Conservation (phyloP, 1,140 invertebrate genomes). For the Aphelenchoides fujianensis region DNA sequence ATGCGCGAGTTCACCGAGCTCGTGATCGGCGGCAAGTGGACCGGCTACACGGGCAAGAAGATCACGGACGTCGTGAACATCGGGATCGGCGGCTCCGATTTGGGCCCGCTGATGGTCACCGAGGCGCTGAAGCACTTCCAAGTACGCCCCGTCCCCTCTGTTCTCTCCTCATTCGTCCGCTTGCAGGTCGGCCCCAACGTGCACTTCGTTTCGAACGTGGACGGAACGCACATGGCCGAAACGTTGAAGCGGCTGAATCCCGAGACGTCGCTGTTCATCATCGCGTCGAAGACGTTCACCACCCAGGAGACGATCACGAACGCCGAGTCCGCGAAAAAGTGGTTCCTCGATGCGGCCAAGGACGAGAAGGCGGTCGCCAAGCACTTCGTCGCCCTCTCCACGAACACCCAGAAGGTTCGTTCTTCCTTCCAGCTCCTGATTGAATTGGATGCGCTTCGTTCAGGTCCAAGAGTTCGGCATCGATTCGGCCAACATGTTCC, state of each 20-base stretch:
- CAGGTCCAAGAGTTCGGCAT: constrained; percentile 97
- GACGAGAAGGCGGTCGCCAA: constrained; percentile 80
- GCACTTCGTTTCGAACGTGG: constrained; percentile 98
- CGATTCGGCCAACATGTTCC: constrained; percentile 94
- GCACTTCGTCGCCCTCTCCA: constrained; percentile 97
- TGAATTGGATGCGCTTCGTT: constrained; percentile 58
- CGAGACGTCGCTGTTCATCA: constrained; percentile 92
- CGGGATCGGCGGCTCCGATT: constrained; percentile 97
- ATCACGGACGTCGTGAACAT: constrained; percentile 99
- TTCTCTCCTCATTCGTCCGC: constrained; percentile 16
- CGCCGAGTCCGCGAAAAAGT: constrained; percentile 88
- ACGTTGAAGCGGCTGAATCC: constrained; percentile 81
- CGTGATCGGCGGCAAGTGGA: constrained; percentile 74
- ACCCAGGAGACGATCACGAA: constrained; percentile 99
- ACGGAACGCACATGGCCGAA: constrained; percentile 94
- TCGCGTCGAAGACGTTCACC: constrained; percentile 98
- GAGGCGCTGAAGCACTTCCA: constrained; percentile 88
- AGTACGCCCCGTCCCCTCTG: constrained; percentile 61
- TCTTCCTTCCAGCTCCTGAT: constrained; percentile 21
- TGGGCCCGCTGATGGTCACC: constrained; percentile 97
- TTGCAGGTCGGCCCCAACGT: constrained; percentile 81
- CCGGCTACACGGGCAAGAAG: constrained; percentile 84
- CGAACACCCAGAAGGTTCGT: constrained; percentile 71
- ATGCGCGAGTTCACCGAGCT: constrained; percentile 85
- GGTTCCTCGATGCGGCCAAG: constrained; percentile 82